Evolutionary conservation across 2,888 invertebrate species (phyloP).

Genomic region (Emmelina monodactyla): DNA sequence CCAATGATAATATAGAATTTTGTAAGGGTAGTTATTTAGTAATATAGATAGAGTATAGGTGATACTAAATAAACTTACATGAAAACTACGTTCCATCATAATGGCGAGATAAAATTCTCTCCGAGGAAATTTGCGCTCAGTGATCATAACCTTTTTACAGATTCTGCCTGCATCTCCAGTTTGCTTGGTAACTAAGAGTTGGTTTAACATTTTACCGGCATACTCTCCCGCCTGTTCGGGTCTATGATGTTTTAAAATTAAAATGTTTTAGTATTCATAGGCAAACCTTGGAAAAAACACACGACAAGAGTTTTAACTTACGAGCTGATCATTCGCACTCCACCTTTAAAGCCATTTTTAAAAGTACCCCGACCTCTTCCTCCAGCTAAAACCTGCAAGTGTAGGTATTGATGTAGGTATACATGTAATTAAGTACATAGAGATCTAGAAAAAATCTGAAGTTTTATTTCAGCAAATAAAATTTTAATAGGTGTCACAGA

Average conservation of each 20-base stretch:
- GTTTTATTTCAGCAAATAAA: no score
- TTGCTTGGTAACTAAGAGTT: conserved; percentile 93
- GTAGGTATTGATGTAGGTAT: no score
- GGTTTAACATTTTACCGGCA: conserved; percentile 88
- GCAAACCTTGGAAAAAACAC: not conserved
- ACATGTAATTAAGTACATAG: no score
- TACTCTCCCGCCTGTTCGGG: conserved; percentile 85
- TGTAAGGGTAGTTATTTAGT: no score
- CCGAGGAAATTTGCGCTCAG: conserved; percentile 96
- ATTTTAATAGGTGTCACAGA: no score
- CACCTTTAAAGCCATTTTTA: conserved; percentile 1
- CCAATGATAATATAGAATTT: no score
- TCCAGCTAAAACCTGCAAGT: conserved; percentile 67
- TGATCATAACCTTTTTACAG: conserved; percentile 95
- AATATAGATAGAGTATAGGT: no score
- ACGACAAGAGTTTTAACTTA: not conserved
- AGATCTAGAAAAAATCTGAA: no score
- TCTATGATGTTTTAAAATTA: conserved; percentile 47
- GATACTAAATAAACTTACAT: conserved; percentile 66
- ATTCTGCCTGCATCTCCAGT: conserved; percentile 92
- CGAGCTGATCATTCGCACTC: not conserved
- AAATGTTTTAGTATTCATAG: not conserved
- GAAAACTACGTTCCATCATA: conserved; percentile 96
- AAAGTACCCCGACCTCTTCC: conserved; percentile 44
- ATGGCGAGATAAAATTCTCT: conserved; percentile 98